Evolutionary conservation across 2,888 invertebrate species (phyloP), one percentile per base, ranked within the genome.

Genomic region (Galeruca laticollis): DNA sequence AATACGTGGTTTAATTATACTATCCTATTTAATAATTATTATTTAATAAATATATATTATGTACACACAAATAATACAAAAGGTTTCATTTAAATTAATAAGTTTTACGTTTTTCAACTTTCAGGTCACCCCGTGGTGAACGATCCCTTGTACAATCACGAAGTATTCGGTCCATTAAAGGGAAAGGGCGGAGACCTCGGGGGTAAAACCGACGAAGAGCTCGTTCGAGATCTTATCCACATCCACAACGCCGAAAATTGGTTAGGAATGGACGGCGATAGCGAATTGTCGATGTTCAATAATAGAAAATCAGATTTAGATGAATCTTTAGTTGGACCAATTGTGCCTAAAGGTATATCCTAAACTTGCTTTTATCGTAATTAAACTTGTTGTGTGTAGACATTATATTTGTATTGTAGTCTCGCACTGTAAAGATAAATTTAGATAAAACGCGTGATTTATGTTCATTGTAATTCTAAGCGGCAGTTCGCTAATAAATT

Each of bases 101-200:
- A 26, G 26, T 26, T 26, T 26, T 26, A 26, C 26, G 6, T 26
- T 26, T 62, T 47, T 13, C n/a, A 31, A 13, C 47, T 73, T 81
- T 60, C 83, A 95, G 97, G 99, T 51, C 96, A 94, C 86, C 99
- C 99, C 13, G 99, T 99, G 64, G 93, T 97, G 8, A 99, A 99
- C 84, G 99, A 99, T 85, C 96, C 97, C 0, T 87, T 99, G 1
- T 99, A 99, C 88, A 99, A 99, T 86, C 96, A 96, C 85, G 91
- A 92, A 1, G 97, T 96, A 0, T 99, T 99, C 86, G 99, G 99
- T 0, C 97, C 97, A 0, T 88, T 93, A 67, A 95, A 96, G 78
- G 98, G 98, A 2, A 94, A 94, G 82, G 93, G 93, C 0, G 97
- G 95, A 0, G 93, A 94, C 79, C 92, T 94, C 75, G 94, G 93